Base-by-base conservation (phyloP, 2,797 vertebrate species). In the Myotis planiceps region DNA sequence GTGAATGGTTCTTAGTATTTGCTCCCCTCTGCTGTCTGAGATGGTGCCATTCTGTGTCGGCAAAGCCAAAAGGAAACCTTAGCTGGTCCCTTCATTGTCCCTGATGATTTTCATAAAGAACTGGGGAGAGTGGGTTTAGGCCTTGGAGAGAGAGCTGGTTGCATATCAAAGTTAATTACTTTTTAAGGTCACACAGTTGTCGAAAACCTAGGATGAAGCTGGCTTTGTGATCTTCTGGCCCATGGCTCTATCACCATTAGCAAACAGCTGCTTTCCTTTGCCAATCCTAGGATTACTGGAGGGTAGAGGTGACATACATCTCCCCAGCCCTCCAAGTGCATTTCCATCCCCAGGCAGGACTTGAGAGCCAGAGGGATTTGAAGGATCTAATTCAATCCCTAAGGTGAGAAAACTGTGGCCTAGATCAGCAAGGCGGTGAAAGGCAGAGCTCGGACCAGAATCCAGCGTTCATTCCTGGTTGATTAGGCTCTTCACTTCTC, bases 121-220 rank as follows among this genome's bases (percentile, higher is more conserved):
- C 21, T 3, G 18, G 66, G 37, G 42, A 92, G 23, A n/a, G 68
- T 16, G 21, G 42, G 16, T 76, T 89, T 85, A 32, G 15, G 69
- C 15, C 32, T 92, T 60, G 81, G 47, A 53, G 82, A 95, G 34
- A 71, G n/a, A 93, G 86, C 25, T 58, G n/a, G 51, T 78, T 76
- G 27, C 84, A 76, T 49, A 34, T 8, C 90, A 94, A 92, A 66
- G 76, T 55, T 94, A 83, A 94, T 82, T 86, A 63, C 45, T 49
- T 88, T 92, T 89, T 65, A 76, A 96, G 75, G 45, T 90, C 76
- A 47, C 42, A 37, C 34, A 16, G 71, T 90, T 86, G 68, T 92
- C 53, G 55, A 45, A 49, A 76, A 93, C 25, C 75, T 92, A 75
- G 16, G 53, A 81, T 60, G 79, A 89, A 89, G n/a, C 39, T 60